Evolutionary conservation across 2,888 invertebrate species (phyloP), one percentile per base, ranked within the genome.

Genomic region (Drosophila putrida): DNA sequence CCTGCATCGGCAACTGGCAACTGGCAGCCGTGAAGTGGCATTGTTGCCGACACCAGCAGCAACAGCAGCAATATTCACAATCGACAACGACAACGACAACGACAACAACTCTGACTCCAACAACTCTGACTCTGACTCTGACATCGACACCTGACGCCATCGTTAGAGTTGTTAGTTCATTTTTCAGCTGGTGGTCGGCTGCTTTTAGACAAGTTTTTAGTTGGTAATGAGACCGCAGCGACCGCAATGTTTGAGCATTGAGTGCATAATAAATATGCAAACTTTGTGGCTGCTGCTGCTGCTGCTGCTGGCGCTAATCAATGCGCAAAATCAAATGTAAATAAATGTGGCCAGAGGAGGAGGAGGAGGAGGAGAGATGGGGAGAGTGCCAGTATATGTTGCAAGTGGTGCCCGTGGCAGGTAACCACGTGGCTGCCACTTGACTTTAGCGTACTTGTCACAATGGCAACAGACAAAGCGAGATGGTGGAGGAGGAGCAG

Each of bases 201-300:
- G 82, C 75, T 82, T 66, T 78, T 66, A 74, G 70, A 59, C 64
- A 69, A 61, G 63, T 62, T 75, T 65, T 57, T 50, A 59, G 78
- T 54, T 77, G 59, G 63, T 77, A 75, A 75, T 77, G 72, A 64
- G 76, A 71, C 59, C 59, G 60, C 73, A 78, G 63, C 51, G 62
- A 67, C 75, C 82, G 71, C 85, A 71, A 61, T 73, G 71, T 68
- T 87, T 82, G 65, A 62, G 67, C 71, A 63, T 61, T 58, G 71
- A 75, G 72, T 73, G 73, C 82, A 88, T 79, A 82, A 88, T 85
- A 88, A 85, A 88, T 82, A 88, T 84, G 77, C 74, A 64, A 88
- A 85, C 74, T 88, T 85, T 79, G 86, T 67, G 74, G 74, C 55
- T 44, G 44, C 13, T 49, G 50, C 10, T 79, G 86, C 65, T 71